Evolutionary conservation across 2,113 vertebrate species (phyloP).

Genomic region (Redunca redunca): DNA sequence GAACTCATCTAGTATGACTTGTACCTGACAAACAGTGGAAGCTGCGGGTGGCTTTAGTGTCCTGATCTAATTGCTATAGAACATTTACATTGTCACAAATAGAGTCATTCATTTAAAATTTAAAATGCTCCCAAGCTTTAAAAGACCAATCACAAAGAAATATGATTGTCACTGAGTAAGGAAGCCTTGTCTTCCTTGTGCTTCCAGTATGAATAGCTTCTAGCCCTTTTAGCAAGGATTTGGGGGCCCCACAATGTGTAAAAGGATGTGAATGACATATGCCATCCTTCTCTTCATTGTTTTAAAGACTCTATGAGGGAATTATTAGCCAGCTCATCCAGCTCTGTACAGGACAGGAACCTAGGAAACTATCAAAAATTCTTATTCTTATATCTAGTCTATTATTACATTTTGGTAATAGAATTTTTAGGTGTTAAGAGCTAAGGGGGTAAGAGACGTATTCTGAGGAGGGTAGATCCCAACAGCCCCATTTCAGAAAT

Average conservation of each 20-base stretch:
- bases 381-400: background rate
- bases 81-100: conserved; percentile 20
- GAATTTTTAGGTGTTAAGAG: background rate
- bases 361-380: background rate
- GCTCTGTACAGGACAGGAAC: background rate
- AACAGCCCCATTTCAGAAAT: background rate
- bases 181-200: background rate
- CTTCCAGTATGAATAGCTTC: conserved; percentile 8
- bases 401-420: background rate
- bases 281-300: background rate
- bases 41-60: background rate
- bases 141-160: conserved; percentile 25
- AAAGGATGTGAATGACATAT: conserved; percentile 1
- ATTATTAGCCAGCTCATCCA: background rate
- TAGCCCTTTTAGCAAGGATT: background rate
- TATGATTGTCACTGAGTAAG: background rate
- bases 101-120: conserved; percentile 40
- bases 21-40: background rate
- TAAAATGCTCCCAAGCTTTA: background rate
- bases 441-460: background rate
- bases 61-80: background rate
- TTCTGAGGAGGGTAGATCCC: background rate
- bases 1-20: background rate
- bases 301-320: background rate
- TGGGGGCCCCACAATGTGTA: background rate